Percentiles rank a stretch among this genome's conserved stretches.
phyloP scores from a whole-genome alignment of 2,888 invertebrate species.

The Unio delphinus region DNA sequence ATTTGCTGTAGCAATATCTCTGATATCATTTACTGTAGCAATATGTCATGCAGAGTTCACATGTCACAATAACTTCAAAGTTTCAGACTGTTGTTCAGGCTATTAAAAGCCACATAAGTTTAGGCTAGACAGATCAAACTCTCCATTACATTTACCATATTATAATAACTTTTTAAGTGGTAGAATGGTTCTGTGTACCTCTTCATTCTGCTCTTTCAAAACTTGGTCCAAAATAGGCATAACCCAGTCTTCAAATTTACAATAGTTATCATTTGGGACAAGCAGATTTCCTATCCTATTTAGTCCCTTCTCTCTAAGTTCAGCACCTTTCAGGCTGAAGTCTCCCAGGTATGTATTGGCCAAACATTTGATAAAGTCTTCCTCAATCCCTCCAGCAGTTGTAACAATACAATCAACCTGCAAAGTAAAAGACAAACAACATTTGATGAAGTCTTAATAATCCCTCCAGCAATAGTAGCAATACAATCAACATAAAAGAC shows the following conservation, averaged over 20 bases:
- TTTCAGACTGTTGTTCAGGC: no score
- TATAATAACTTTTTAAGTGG: not conserved
- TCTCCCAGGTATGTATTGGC: slow-evolving; percentile 95
- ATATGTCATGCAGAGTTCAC: no score
- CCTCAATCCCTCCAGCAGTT: slow-evolving; percentile 98
- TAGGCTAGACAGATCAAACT: no score
- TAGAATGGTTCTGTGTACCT: slow-evolving; percentile 69
- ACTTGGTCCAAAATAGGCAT: slow-evolving; percentile 93
- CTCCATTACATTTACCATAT: not conserved
- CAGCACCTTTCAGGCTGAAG: slow-evolving; percentile 84
- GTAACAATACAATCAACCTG: slow-evolving; percentile 96
- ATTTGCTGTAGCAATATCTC: no score
- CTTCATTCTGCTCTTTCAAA: slow-evolving; percentile 86
- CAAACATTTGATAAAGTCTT: slow-evolving; percentile 98
- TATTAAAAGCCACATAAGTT: no score
- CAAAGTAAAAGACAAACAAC: slow-evolving; percentile 72
- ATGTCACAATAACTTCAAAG: no score
- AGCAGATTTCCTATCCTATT: slow-evolving; percentile 94
- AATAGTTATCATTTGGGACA: slow-evolving; percentile 98
- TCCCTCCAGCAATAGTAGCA: slow-evolving; percentile 97
- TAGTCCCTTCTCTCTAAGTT: slow-evolving; percentile 86
- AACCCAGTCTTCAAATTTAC: slow-evolving; percentile 97
- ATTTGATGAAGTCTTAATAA: slow-evolving; percentile 99
- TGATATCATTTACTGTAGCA: no score
- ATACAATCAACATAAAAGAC: slow-evolving; percentile 85